Percentiles rank a stretch among this genome's conserved stretches.
These are phyloP conservation scores for Micropoecilia bifurca DNA, from an alignment of 2,797 vertebrate species.

Conservation along the genomic window DNA sequence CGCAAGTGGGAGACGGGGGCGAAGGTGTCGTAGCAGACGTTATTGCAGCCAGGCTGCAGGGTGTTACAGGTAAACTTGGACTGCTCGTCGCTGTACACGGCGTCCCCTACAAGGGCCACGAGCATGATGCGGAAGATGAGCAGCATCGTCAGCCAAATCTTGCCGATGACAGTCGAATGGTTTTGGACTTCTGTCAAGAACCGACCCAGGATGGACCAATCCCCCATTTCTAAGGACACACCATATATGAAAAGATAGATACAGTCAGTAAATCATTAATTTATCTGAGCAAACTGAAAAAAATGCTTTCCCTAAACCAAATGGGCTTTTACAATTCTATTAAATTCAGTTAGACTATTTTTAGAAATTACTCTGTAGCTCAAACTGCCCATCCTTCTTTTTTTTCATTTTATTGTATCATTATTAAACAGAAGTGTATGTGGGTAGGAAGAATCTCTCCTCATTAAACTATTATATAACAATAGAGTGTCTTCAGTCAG, in stretches of 20 bases:
- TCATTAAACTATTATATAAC: background rate
- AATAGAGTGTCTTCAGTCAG: background rate
- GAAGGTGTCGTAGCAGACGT: constrained; percentile 76
- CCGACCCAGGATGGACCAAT: constrained; percentile 80
- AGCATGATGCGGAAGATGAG: constrained; percentile 80
- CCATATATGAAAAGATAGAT: background rate
- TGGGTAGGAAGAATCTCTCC: background rate
- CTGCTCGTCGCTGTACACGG: constrained; percentile 76
- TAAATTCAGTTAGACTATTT: background rate
- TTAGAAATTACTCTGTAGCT: background rate
- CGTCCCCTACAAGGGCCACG: constrained; percentile 75
- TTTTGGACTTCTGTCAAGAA: constrained; percentile 80
- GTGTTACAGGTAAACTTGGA: constrained; percentile 80
- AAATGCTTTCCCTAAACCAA: background rate
- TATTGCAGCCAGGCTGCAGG: constrained; percentile 79
- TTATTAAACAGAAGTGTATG: background rate
- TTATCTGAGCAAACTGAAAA: background rate
- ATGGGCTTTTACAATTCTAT: background rate
- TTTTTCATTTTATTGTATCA: background rate
- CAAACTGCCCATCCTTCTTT: background rate
- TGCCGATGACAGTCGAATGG: constrained; percentile 77
- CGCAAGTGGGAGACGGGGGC: constrained; percentile 76
- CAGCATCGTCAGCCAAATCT: constrained; percentile 81
- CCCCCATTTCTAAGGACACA: constrained; percentile 67
- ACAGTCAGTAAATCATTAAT: background rate